A percentile compares a stretch with the other conserved stretches of the same genome.
Evolutionary conservation across 2,797 vertebrate genomes (phyloP).

Genomic region (Acanthopagrus latus): DNA sequence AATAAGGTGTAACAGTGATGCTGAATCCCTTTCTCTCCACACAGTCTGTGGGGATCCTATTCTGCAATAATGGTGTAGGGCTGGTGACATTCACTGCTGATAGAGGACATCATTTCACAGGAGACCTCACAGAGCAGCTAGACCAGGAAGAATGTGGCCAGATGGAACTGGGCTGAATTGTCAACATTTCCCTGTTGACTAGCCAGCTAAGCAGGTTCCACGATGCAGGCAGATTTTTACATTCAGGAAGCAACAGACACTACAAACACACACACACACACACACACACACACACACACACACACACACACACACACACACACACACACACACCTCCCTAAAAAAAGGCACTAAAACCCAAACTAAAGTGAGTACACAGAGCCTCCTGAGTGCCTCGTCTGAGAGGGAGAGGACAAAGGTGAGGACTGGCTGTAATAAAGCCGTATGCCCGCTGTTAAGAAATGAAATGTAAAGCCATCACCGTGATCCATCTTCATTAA

Average conservation of each 20-base stretch:
- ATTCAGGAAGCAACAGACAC: conserved; percentile 74
- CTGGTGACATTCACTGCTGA: conserved; percentile 87
- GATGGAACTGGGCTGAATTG: conserved; percentile 84
- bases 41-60: conserved; percentile 76
- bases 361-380: conserved; percentile 73
- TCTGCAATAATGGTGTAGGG: conserved; percentile 76
- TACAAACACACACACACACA: conserved; percentile 14
- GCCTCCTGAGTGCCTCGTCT: conserved; percentile 74
- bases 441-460: conserved; percentile 88
- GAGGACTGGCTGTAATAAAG: conserved; percentile 87
- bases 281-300: conserved; percentile 49
- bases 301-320: conserved; percentile 27
- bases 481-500: conserved; percentile 88
- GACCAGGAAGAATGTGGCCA: conserved; percentile 80
- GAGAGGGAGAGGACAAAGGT: conserved; percentile 82
- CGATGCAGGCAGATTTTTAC: conserved; percentile 80
- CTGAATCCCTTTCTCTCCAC: conserved; percentile 56
- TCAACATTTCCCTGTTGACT: conserved; percentile 83
- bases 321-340: conserved; percentile 9
- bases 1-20: conserved; percentile 51
- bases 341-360: conserved; percentile 63
- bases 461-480: conserved; percentile 89
- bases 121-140: conserved; percentile 86
- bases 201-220: conserved; percentile 81
- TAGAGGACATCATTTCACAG: conserved; percentile 89